Evolutionary conservation across 2,797 vertebrate species (phyloP), one percentile per base, ranked within the genome.

Genomic region (Sebastes minor): DNA sequence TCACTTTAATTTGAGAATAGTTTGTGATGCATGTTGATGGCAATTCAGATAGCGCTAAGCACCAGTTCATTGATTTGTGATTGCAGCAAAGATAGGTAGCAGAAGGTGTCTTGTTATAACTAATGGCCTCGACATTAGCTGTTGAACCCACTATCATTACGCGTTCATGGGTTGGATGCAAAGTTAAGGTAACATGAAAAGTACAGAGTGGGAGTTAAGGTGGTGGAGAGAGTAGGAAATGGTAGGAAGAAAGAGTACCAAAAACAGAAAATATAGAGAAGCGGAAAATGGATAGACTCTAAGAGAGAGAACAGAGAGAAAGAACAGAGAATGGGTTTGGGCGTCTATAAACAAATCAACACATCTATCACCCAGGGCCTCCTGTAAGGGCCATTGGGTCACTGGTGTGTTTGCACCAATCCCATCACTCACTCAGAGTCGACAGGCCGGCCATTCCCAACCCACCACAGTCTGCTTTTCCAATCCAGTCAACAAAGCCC

Each of bases 401-500:
- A 94, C 91, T 84, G 77, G 90, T 93, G 92, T 94, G 95, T 96
- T 96, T 95, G 94, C 93, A 89, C 91, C 88, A 64, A 90, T 90
- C 82, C 93, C 93, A 96, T 96, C 94, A 94, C 88, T 95, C 95
- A 96, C 92, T 94, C 93, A 92, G 92, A 90, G 90, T 91, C 89
- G 94, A 93, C 94, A 95, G 92, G 84, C 79, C 85, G 80, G 90
- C 92, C 92, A 91, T 93, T 94, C 91, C 89, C 89, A 88, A 89
- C 91, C 93, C 92, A 94, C 92, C 93, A 85, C 93, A 91, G 90
- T 90, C 88, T 89, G 91, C 90, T 92, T 87, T 87, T 95, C 93
- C 91, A 90, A 90, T 92, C 94, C 94, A 91, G 92, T 94, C 95
- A 96, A 97, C 96, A 96, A 96, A 95, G 87, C 94, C 93, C 87